These are phyloP conservation scores for Branchipolynoe longqiensis DNA, from an alignment of 2,888 invertebrate genomes.

Conservation along the genomic window DNA sequence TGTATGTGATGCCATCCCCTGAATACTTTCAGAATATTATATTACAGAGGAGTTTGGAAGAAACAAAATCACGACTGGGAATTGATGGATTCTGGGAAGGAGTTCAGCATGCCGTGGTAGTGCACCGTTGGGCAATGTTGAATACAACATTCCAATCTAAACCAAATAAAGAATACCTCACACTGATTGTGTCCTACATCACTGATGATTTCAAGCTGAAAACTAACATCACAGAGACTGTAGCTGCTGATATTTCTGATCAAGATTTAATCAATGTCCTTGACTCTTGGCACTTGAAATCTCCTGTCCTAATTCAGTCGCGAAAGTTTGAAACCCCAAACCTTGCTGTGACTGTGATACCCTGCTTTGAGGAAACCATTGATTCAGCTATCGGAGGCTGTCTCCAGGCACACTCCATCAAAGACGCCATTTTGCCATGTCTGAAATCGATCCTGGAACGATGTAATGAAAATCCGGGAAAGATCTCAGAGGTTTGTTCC, in stretches of 20 bases:
- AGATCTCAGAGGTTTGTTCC: background rate
- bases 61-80: background rate
- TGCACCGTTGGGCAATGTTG: background rate
- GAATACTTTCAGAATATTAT: constrained; percentile 14
- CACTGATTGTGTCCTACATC: constrained; percentile 19
- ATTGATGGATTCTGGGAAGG: constrained; percentile 17
- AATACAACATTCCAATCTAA: background rate
- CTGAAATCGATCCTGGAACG: background rate
- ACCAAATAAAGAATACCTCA: background rate
- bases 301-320: background rate
- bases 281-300: constrained; percentile 7
- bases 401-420: background rate
- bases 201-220: constrained; percentile 18
- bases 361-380: constrained; percentile 3
- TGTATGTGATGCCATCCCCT: constrained; percentile 25
- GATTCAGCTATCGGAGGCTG: constrained; percentile 2
- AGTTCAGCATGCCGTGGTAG: constrained; percentile 5
- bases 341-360: background rate
- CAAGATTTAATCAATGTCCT: background rate
- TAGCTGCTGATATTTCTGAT: background rate
- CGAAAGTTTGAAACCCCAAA: too few relatives aligned
- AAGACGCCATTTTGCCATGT: background rate
- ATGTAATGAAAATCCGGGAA: background rate
- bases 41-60: background rate
- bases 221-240: constrained; percentile 5